phyloP scores from a whole-genome alignment of 1,140 invertebrate species.

The Orius insidiosus region DNA sequence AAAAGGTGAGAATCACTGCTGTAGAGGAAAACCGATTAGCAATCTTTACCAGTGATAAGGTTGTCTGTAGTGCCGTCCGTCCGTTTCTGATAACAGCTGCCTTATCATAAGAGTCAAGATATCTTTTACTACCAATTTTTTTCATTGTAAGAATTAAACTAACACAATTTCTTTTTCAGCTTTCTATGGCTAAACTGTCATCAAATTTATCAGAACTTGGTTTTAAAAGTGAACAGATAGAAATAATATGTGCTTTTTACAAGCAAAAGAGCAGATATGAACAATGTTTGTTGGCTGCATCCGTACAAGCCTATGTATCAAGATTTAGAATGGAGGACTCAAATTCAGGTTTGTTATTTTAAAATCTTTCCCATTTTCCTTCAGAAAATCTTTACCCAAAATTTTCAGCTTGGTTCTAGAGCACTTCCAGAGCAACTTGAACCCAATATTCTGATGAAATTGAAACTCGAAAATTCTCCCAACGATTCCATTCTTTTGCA shows the following conservation, averaged over 20 bases:
- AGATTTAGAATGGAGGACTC: conserved; percentile 31
- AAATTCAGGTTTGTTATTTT: conserved; percentile 26
- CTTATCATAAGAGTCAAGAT: too few species aligned
- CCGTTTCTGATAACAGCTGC: too few species aligned
- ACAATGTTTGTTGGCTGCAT: conserved; percentile 24
- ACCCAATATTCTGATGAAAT: conserved; percentile 26
- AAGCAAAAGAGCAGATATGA: conserved; percentile 24
- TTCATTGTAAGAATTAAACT: too few species aligned
- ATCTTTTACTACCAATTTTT: too few species aligned
- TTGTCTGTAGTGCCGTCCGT: too few species aligned
- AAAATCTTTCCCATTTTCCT: not conserved
- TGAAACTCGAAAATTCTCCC: conserved; percentile 21
- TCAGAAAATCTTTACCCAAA: too few species aligned
- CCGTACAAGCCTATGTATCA: conserved; percentile 28
- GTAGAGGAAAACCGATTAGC: too few species aligned
- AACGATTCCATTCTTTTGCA: conserved; percentile 23
- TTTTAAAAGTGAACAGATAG: conserved; percentile 25
- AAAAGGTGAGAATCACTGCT: too few species aligned
- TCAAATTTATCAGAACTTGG: conserved; percentile 28
- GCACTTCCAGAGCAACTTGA: conserved; percentile 26
- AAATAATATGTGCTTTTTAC: conserved; percentile 25
- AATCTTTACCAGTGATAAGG: too few species aligned
- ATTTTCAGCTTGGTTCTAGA: conserved; percentile 28
- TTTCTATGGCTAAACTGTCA: conserved; percentile 27
- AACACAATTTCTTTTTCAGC: too few species aligned